Evolutionary conservation across 2,888 invertebrate species (phyloP).

Genomic region (Malacosoma neustria): DNA sequence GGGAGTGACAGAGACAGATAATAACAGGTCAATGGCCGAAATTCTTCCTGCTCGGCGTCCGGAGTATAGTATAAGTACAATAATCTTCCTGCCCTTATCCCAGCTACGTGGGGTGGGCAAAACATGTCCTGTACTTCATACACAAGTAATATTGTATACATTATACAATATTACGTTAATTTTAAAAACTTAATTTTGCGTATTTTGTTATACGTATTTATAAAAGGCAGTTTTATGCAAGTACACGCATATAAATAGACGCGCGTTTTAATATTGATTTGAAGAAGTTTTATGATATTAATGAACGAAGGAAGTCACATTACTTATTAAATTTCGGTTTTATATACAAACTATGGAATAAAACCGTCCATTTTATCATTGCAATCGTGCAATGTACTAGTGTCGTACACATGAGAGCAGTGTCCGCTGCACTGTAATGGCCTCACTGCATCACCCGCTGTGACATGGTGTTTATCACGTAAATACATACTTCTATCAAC

Average conservation of each 20-base stretch:
- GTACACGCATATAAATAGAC: not conserved
- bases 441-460: not conserved
- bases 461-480: not conserved
- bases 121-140: too few species aligned
- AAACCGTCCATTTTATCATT: not conserved
- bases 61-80: too few species aligned
- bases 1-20: too few species aligned
- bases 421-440: not conserved
- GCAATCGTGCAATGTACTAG: not conserved
- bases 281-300: not conserved
- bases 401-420: not conserved
- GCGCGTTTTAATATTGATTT: conserved; percentile 1
- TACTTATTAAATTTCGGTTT: too few species aligned
- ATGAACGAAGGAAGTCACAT: not conserved
- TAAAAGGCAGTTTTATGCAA: conserved; percentile 1
- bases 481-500: not conserved
- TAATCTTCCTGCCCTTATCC: too few species aligned
- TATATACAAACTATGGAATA: too few species aligned
- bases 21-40: too few species aligned
- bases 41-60: too few species aligned
- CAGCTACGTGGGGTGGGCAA: too few species aligned
- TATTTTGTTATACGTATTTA: not conserved
- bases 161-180: not conserved
- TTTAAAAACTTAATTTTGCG: not conserved
- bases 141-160: too few species aligned